Percentiles rank a stretch among this genome's conserved stretches.
Conservation (phyloP, 1,140 invertebrate genomes). For the Idris sp. region DNA sequence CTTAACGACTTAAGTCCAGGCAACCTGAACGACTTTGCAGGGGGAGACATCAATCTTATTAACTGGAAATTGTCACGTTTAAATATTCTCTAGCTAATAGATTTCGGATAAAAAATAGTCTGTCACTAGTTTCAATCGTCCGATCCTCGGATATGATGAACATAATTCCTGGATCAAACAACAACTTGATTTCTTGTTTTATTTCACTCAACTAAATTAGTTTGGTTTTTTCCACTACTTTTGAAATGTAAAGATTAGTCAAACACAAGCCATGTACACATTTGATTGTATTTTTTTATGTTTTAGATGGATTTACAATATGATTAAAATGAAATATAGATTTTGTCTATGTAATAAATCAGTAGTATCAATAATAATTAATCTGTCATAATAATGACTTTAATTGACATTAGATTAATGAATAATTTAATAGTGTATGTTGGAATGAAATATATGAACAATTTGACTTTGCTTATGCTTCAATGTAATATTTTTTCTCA, state of each 20-base stretch:
- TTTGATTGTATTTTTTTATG: no score
- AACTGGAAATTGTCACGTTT: constrained; percentile 57
- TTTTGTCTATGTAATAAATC: no score
- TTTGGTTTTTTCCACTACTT: no score
- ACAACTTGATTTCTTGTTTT: constrained; percentile 1
- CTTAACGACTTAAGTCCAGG: constrained; percentile 49
- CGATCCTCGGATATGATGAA: constrained; percentile 17
- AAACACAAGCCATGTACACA: no score
- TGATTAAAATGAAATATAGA: no score
- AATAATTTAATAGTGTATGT: constrained; percentile 6
- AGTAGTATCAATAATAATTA: no score
- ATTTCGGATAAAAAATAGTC: constrained; percentile 53
- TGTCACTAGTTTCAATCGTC: constrained; percentile 47
- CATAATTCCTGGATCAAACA: constrained; percentile 20
- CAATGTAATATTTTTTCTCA: not conserved
- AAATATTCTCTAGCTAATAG: constrained; percentile 59
- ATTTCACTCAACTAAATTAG: no score
- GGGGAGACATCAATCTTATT: constrained; percentile 69
- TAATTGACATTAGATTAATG: constrained; percentile 13
- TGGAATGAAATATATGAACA: constrained; percentile 4
- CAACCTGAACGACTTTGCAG: constrained; percentile 26
- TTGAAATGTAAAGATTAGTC: no score
- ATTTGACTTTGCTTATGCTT: constrained; percentile 1
- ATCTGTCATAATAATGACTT: no score
- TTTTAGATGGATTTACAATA: no score